A percentile compares a stretch with the other conserved stretches of the same genome.
These are phyloP conservation scores for Scaptomyza graminum DNA, from an alignment of 1,140 invertebrate genomes.

Conservation along the genomic window DNA sequence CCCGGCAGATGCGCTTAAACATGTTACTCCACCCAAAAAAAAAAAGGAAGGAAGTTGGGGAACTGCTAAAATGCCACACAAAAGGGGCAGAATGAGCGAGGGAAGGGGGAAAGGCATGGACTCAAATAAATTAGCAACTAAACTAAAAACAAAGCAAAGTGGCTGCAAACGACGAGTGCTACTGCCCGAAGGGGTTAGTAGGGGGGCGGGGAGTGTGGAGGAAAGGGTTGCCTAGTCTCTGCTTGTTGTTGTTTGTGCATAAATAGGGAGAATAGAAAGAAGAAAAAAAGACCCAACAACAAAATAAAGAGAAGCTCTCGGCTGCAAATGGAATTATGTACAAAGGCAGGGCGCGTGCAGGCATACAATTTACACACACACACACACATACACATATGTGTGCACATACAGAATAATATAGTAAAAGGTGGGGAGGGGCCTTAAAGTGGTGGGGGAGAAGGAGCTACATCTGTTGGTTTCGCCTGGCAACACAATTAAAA, in stretches of 20 bases:
- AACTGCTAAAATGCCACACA: constrained; percentile 22
- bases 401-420: constrained; percentile 2
- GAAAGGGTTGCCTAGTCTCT: not conserved
- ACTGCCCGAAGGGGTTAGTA: not conserved
- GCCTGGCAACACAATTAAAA: constrained; percentile 52
- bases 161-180: constrained; percentile 21
- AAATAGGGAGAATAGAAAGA: constrained; percentile 24
- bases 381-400: constrained; percentile 9
- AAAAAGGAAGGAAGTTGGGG: constrained; percentile 25
- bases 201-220: not conserved
- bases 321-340: constrained; percentile 69
- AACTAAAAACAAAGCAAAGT: constrained; percentile 73
- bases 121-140: constrained; percentile 81
- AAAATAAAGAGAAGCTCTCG: not conserved
- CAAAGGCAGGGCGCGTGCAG: constrained; percentile 62
- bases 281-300: no score
- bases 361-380: constrained; percentile 38
- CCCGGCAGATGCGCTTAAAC: constrained; percentile 44
- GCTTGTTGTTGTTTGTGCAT: constrained; percentile 12
- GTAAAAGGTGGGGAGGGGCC: not conserved
- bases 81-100: constrained; percentile 15
- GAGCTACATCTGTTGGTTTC: constrained; percentile 12
- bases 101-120: constrained; percentile 40
- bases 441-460: not conserved
- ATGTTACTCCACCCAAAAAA: constrained; percentile 39